These are phyloP conservation scores for Lycodopsis pacificus DNA, from an alignment of 2,797 vertebrate genomes.

Conservation along the genomic window DNA sequence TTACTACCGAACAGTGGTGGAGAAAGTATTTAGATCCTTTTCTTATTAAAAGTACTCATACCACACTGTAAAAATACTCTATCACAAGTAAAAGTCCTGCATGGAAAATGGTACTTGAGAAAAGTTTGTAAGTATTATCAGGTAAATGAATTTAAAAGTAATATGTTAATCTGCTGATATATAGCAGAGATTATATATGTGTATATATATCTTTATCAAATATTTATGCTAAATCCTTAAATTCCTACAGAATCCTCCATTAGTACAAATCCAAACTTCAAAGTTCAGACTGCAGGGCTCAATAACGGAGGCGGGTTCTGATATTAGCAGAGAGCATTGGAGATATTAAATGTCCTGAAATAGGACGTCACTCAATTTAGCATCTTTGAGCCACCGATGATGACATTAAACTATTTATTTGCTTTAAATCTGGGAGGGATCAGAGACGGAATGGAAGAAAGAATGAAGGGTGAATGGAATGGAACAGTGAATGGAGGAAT, in stretches of 20 bases:
- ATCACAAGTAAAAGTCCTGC: background rate
- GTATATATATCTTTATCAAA: background rate
- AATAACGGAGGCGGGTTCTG: background rate
- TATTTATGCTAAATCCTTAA: background rate
- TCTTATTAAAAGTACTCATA: background rate
- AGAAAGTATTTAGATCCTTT: background rate
- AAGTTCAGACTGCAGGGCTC: background rate
- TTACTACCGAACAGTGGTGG: background rate
- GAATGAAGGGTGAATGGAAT: too few relatives aligned
- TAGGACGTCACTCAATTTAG: background rate
- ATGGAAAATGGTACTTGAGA: background rate
- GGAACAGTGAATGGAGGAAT: background rate
- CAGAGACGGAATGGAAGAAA: background rate
- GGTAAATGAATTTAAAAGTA: background rate
- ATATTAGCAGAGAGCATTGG: slow-evolving; percentile 9
- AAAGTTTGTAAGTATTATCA: background rate
- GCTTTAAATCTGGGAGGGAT: background rate
- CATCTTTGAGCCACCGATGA: background rate
- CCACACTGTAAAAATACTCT: background rate
- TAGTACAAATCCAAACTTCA: too few relatives aligned
- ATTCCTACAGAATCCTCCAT: background rate
- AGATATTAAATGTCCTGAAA: slow-evolving; percentile 18
- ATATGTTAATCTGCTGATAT: background rate
- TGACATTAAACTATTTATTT: slow-evolving; percentile 3
- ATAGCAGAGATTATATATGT: too few relatives aligned